A percentile compares a stretch with the other conserved stretches of the same genome.
These are phyloP conservation scores for Acestrorhynchus altus DNA, from an alignment of 2,797 vertebrate species.

Conservation along the genomic window DNA sequence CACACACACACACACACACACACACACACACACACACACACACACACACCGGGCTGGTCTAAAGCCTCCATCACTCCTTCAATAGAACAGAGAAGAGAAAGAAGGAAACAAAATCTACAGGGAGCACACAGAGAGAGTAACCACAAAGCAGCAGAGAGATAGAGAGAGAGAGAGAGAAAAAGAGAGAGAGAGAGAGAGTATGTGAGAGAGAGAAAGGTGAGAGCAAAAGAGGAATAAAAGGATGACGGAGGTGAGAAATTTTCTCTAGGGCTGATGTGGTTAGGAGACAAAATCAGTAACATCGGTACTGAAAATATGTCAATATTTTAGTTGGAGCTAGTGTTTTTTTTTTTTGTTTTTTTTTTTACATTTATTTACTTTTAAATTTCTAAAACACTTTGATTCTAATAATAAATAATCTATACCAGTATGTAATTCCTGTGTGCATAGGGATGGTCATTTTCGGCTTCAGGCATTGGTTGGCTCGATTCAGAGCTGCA, in stretches of 20 bases:
- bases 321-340: neutral
- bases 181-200: slow-evolving; percentile 37
- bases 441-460: too few relatives aligned
- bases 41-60: neutral
- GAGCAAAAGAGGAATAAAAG: slow-evolving; percentile 11
- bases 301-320: too few relatives aligned
- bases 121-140: neutral
- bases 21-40: too few relatives aligned
- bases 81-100: slow-evolving; percentile 32
- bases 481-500: too few relatives aligned
- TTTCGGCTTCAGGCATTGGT: too few relatives aligned
- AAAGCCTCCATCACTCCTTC: neutral
- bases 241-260: slow-evolving; percentile 12
- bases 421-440: too few relatives aligned
- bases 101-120: neutral
- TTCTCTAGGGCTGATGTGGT: too few relatives aligned
- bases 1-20: too few relatives aligned
- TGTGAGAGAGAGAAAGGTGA: slow-evolving; percentile 24
- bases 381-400: too few relatives aligned
- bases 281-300: too few relatives aligned
- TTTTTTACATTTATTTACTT: too few relatives aligned
- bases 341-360: neutral
- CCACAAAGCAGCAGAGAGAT: neutral
- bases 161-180: slow-evolving; percentile 3
- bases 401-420: too few relatives aligned